Conservation (phyloP, 2,113 vertebrate species). For the Lota lota region DNA sequence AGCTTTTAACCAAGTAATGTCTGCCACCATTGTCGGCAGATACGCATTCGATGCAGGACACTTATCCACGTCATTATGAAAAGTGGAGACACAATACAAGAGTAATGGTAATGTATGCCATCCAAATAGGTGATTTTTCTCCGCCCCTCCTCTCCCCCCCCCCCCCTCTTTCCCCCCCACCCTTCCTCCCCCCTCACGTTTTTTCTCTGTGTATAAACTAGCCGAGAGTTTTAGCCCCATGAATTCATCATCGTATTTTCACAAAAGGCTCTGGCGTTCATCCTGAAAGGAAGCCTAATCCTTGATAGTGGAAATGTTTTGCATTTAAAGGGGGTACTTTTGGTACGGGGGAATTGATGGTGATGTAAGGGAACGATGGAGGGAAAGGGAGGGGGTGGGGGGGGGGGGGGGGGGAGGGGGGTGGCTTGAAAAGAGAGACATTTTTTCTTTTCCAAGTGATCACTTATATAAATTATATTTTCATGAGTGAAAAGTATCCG, state of each 20-base stretch:
- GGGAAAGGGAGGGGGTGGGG: background rate
- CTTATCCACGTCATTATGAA: conserved; percentile 83
- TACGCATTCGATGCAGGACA: conserved; percentile 73
- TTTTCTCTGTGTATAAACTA: conserved; percentile 66
- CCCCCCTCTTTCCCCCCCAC: background rate
- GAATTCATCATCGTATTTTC: conserved; percentile 80
- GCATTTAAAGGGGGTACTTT: conserved; percentile 77
- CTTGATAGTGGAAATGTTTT: conserved; percentile 76
- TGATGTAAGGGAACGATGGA: conserved; percentile 37
- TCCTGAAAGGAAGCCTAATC: conserved; percentile 74
- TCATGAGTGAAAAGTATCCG: conserved; percentile 57
- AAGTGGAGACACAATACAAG: conserved; percentile 79
- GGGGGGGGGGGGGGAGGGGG: background rate
- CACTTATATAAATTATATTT: conserved; percentile 74
- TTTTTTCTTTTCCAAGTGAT: conserved; percentile 66
- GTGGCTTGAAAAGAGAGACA: conserved; percentile 39
- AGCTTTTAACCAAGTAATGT: conserved; percentile 85
- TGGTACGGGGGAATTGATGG: conserved; percentile 59
- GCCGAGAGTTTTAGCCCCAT: conserved; percentile 62
- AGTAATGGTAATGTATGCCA: conserved; percentile 78
- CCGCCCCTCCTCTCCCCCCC: conserved; percentile 49
- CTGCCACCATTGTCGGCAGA: conserved; percentile 77
- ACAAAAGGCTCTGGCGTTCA: conserved; percentile 65
- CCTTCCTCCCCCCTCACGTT: too few relatives aligned
- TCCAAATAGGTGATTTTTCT: conserved; percentile 79